These are phyloP conservation scores for Embidobia sp. DNA, from an alignment of 2,888 invertebrate genomes.

Conservation along the genomic window DNA sequence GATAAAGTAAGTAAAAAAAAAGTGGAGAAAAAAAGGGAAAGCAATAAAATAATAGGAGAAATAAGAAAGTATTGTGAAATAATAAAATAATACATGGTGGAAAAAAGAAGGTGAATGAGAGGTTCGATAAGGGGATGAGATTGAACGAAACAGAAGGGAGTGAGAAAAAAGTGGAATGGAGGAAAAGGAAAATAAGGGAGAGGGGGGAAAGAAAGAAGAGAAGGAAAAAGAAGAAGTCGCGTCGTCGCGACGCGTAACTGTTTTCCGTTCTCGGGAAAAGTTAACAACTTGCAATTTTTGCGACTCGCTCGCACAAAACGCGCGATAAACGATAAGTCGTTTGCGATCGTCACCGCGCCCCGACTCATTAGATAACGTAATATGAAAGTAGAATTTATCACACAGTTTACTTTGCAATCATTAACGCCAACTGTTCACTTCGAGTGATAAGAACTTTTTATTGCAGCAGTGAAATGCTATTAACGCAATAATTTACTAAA, in stretches of 20 bases:
- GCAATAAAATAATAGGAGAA: no score
- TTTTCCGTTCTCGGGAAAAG: conserved; percentile 77
- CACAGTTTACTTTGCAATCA: conserved; percentile 65
- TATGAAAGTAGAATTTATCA: conserved; percentile 65
- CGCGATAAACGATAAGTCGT: conserved; percentile 61
- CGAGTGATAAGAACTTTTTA: conserved; percentile 59
- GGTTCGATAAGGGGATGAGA: no score
- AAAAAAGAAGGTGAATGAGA: no score
- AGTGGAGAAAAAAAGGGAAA: no score
- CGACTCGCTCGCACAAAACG: conserved; percentile 59
- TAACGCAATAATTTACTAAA: conserved; percentile 62
- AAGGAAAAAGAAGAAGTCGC: conserved; percentile 65
- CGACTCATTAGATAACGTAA: conserved; percentile 64
- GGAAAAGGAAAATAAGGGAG: conserved; percentile 45
- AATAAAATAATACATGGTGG: no score
- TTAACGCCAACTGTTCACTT: conserved; percentile 63
- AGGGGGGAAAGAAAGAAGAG: conserved; percentile 30
- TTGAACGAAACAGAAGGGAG: no score
- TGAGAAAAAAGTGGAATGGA: conserved; percentile 49
- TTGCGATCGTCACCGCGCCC: conserved; percentile 63
- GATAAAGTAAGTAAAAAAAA: no score
- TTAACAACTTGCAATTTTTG: conserved; percentile 74
- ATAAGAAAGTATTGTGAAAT: no score
- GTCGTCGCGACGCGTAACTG: conserved; percentile 73
- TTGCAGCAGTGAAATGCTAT: conserved; percentile 58